Evolutionary conservation across 2,888 invertebrate genomes (phyloP), one percentile per base, ranked within the genome.

Genomic region (Drosophila prolongata): DNA sequence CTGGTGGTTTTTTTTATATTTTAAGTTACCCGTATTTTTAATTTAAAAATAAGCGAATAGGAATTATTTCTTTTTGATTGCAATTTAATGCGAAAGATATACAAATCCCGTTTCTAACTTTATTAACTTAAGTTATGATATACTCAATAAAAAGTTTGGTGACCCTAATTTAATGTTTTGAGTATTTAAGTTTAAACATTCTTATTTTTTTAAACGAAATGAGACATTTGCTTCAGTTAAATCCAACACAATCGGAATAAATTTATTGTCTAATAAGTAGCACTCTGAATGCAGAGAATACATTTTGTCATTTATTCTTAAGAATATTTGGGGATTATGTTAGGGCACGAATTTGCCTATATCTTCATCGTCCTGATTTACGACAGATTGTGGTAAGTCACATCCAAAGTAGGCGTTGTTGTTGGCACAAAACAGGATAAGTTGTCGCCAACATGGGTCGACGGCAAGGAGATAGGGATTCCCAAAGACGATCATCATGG

Each of bases 401-500:
- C 96, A 96, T 34, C 97, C 97, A 67, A 94, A 94, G 82, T 96
- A 96, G 52, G 94, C 94, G 55, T 94, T 94, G 68, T 94, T 94
- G 50, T 94, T 91, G 0, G 95, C 90, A 72, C 96, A 95, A 87
- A 95, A 94, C 30, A 92, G 91, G 8, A 97, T 93, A 8, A 96
- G 93, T 74, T 93, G 93, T 14, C 94, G 92, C 97, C 97, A 97
- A 77, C 94, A 93, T 0, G 93, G 92, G 90, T 97, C 97, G 34
- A 92, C 90, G 3, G 92, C 90, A 24, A 97, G 91, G 30, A 97
- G 91, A 82, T 95, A 93, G 0, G 98, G 97, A 93, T 98, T 96
- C 47, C 98, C 98, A 78, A 98, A 94, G 55, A 98, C 93, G 42
- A 98, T 93, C 6, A 96, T 93, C 30, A 98, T 93, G 8, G 95